Evolutionary conservation across 2,113 vertebrate species (phyloP), one percentile per base, ranked within the genome.

Genomic region (Microcebus tavaratra): DNA sequence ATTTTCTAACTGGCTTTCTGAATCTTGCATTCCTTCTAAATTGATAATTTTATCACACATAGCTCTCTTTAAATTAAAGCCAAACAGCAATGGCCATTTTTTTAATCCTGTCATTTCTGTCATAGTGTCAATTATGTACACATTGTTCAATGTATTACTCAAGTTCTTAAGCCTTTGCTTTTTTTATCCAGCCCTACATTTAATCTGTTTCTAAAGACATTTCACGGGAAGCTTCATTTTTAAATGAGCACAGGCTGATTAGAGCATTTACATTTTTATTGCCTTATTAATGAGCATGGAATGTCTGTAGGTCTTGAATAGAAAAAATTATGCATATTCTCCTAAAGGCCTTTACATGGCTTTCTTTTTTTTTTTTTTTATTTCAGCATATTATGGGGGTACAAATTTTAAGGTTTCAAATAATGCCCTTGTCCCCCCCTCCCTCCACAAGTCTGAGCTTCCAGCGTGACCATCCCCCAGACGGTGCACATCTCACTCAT

Each of bases 191-290:
- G 78, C 27, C 8, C 17, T 93, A 53, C 2, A 65, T 4, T 39
- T 85, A 92, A 61, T 75, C 48, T 70, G 25, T 75, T 93, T 76
- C 81, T 91, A 89, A 91, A 93, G 73, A 39, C 72, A 81, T 21
- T 76, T 85, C 78, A 81, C 50, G 72, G 83, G 79, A 91, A 93
- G 63, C 3, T 57, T 42, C 29, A 42, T 67, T 94, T 84, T n/a
- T 48, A 75, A 91, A 81, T 53, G 39, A 79, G 6, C 31, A 7
- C 42, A 94, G 15, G 9, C 8, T 83, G 68, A 90, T 80, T 83
- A 36, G 36, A 23, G 9, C 15, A 94, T 55, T 70, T 76, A 29
- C 4, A 68, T 85, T 55, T 83, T 81, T 67, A 85, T 8, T 91
- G 5, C 53, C 8, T 55, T 93, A 18, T n/a, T 72, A 82, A 57